Base-by-base conservation (phyloP, 1,140 invertebrate species). In the Drosophila lini region DNA sequence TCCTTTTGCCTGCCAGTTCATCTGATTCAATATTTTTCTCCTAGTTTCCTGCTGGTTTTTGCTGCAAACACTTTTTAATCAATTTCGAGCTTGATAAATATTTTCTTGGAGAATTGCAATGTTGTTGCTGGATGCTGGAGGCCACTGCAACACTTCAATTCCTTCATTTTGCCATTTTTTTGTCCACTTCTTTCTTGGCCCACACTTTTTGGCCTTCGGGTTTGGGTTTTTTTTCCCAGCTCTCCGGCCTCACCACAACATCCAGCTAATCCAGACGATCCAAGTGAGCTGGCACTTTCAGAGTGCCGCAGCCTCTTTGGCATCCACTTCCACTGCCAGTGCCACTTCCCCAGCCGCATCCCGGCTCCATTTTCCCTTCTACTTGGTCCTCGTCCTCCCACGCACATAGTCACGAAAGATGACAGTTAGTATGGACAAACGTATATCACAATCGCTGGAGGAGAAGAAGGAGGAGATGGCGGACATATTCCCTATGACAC, bases 351-450 rank as follows among this genome's bases (percentile, higher is more conserved):
- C n/a, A 32, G 47, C n/a, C 47, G 47, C 47, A 16, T 50, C 28
- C 47, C 28, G 28, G 28, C 31, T 32, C 28, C 41, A 16, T 68
- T 13, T 40, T 11, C 32, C 48, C 15, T 4, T 4, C 58, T 41
- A 7, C 7, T 11, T 42, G 9, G 25, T 53, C 11, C 10, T 32
- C 44, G 16, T 47, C 3, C 13, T 45, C 40, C 61, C 34, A 61
- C 69, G 44, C 60, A 61, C 76, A 78, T 55, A 57, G 78, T 74
- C 75, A 74, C 58, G 63, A 84, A 77, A 77, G 67, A 83, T 84
- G 81, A 84, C 81, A 83, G 67, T 80, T 77, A 64, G 71, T 77
- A 80, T 80, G 60, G 81, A 77, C 67, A 60, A 76, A 71, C 76
- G 80, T 82, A 76, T 75, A 82, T 79, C 80, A 83, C 58, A 68